Base-by-base conservation (phyloP, 2,888 invertebrate species). In the Leucozona laternaria region DNA sequence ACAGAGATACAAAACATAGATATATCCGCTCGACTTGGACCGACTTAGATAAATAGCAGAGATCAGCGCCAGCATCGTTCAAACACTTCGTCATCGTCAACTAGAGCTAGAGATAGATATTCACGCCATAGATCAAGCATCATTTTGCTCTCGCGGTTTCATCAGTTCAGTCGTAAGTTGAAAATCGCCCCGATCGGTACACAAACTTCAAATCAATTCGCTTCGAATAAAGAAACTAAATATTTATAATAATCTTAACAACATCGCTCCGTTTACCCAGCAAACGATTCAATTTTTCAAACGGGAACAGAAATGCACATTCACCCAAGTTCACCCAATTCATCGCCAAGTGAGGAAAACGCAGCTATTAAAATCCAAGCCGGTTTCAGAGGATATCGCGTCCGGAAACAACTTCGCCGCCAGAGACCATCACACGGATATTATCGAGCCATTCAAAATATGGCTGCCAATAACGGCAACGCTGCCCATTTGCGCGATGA, bases 281-380 rank as follows among this genome's bases (percentile, higher is more conserved):
- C 53, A 55, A 68, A 20, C 43, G 7, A 58, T 45, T 20, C 43
- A 58, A 22, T 82, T 71, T 37, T 50, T 70, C 73, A 88, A 85
- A 87, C 85, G 88, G 88, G 88, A 79, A 89, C 84, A 88, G 89
- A 85, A 90, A 92, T 92, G 92, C 92, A 92, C 91, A 92, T 92
- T 89, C 92, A 92, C 88, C 92, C 92, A 50, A 92, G 92, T 85
- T 92, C 92, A 60, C 92, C 92, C 13, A 92, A 92, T 88, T 92
- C 92, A 88, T 88, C 89, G 78, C 89, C 89, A 68, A 89, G 88
- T 62, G 92, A 92, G 89, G 92, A 92, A 83, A 91, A 89, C 88
- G 94, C 94, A 28, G 94, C 94, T 11, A 93, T 93, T 13, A 94
- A 93, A 89, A 94, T 94, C 70, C 94, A 94, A 90, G 94, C 94